These are phyloP conservation scores for Rhyacichthys aspro DNA, from an alignment of 2,797 vertebrate genomes.

Conservation along the genomic window DNA sequence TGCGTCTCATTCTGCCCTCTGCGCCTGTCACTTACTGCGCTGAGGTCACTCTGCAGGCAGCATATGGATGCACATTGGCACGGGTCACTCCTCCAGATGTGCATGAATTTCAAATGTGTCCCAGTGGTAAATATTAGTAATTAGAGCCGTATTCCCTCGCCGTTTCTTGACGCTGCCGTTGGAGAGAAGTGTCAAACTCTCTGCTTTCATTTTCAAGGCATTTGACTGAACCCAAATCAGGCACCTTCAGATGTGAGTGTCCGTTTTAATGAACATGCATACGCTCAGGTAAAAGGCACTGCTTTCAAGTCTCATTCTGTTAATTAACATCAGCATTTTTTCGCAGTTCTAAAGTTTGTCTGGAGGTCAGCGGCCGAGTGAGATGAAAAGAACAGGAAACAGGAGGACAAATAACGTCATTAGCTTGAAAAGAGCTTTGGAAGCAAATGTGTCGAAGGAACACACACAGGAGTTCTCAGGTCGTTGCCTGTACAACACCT, in stretches of 20 bases:
- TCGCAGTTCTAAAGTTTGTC: conserved; percentile 9
- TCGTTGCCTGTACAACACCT: neutral
- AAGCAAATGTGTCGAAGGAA: neutral
- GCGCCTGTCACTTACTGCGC: neutral
- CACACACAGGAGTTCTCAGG: no score
- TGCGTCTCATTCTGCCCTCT: conserved; percentile 16
- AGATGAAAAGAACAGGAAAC: conserved; percentile 35
- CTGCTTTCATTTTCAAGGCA: neutral
- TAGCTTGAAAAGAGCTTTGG: neutral
- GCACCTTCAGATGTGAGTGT: no score
- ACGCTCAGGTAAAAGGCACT: no score
- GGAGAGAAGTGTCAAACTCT: conserved; percentile 8
- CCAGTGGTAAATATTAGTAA: conserved; percentile 34
- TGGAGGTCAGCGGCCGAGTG: conserved; percentile 23
- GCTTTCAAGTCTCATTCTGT: no score
- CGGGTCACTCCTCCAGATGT: conserved; percentile 55
- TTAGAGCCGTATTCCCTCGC: conserved; percentile 9
- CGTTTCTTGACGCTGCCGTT: conserved; percentile 13
- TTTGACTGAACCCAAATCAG: no score
- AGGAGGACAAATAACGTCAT: conserved; percentile 23
- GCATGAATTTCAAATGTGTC: conserved; percentile 51
- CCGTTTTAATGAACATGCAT: no score
- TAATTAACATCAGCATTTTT: neutral
- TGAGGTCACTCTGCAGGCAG: conserved; percentile 14
- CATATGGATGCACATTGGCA: conserved; percentile 31